Base-by-base conservation (phyloP, 2,113 vertebrate genomes). In the Anarhynchus alexandrinus region DNA sequence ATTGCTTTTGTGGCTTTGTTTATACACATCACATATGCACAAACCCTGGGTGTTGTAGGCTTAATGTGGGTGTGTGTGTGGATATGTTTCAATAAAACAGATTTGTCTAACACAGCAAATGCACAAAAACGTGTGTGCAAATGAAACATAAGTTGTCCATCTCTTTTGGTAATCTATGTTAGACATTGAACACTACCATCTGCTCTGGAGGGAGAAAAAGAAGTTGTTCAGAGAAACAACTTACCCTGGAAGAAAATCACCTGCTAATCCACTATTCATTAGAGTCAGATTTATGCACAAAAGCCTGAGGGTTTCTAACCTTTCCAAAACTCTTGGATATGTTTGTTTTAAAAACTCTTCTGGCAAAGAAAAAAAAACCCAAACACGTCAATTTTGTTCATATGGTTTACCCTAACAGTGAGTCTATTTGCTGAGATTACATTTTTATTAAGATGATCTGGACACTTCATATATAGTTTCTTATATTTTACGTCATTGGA, bases 211-310 rank as follows among this genome's bases (percentile, higher is more conserved):
- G 38, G 49, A 94, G 62, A 89, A 71, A 92, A 94, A 95, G 15
- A 66, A 70, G 27, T 88, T 61, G 15, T 58, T 81, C 74, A 62
- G n/a, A 89, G n/a, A 62, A 94, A 71, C 52, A 96, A 90, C n/a
- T 87, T 54, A 12, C 18, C n/a, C 49, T 74, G 52, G 71, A 95
- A 69, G 76, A 78, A 95, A 95, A 76, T 94, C 93, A 94, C 89
- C 54, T 95, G 89, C 43, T 91, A 79, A 80, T 11, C 14, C 27
- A 19, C 21, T 78, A 10, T 73, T 85, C 54, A 70, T 95, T 93
- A 90, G 51, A 59, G n/a, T 20, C 4, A 82, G 36, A 61, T 66
- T 93, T 82, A 77, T 88, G 21, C 51, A 82, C 14, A 85, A 70
- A 94, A 85, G 61, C 58, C 58, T 74, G 26, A 88, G 26, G 32